Evolutionary conservation across 2,797 vertebrate species (phyloP).

Genomic region (Typhlichthys eigenmanni): DNA sequence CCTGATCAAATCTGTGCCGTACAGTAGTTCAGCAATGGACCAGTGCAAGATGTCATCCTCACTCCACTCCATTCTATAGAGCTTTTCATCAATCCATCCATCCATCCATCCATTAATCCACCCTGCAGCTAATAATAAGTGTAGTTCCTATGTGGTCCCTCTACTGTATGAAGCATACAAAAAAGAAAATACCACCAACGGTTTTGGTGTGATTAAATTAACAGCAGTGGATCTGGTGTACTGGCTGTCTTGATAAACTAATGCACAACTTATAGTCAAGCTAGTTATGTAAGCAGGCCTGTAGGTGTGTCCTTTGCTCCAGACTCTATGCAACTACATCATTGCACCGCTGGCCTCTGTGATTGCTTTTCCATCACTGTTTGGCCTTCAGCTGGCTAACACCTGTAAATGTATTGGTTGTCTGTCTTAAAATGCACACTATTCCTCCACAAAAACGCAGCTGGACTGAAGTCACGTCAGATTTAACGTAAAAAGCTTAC

Average conservation of each 20-base stretch:
- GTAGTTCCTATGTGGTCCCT: slow-evolving; percentile 28
- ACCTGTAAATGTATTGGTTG: slow-evolving; percentile 4
- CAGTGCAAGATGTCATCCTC: slow-evolving; percentile 3
- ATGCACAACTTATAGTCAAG: slow-evolving; percentile 24
- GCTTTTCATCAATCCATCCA: slow-evolving; percentile 3
- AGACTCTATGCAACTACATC: slow-evolving; percentile 20
- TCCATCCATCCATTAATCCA: neutral
- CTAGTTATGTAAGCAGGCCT: slow-evolving; percentile 4
- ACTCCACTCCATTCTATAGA: slow-evolving; percentile 12
- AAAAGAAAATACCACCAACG: no score
- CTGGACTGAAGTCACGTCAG: slow-evolving; percentile 12
- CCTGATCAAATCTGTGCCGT: neutral
- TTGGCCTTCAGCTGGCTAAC: no score
- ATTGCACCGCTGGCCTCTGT: neutral
- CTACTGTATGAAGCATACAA: slow-evolving; percentile 41
- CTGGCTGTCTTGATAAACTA: slow-evolving; percentile 28
- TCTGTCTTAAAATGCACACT: neutral
- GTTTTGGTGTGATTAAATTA: no score
- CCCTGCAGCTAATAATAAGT: slow-evolving; percentile 20
- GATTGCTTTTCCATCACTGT: neutral
- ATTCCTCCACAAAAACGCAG: slow-evolving; percentile 8
- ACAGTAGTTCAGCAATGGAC: neutral
- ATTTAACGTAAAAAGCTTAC: neutral
- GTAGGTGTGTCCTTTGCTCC: slow-evolving; percentile 2
- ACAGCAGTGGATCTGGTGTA: slow-evolving; percentile 8